Conservation (phyloP, 2,797 vertebrate genomes). For the Sebastes iracundus region DNA sequence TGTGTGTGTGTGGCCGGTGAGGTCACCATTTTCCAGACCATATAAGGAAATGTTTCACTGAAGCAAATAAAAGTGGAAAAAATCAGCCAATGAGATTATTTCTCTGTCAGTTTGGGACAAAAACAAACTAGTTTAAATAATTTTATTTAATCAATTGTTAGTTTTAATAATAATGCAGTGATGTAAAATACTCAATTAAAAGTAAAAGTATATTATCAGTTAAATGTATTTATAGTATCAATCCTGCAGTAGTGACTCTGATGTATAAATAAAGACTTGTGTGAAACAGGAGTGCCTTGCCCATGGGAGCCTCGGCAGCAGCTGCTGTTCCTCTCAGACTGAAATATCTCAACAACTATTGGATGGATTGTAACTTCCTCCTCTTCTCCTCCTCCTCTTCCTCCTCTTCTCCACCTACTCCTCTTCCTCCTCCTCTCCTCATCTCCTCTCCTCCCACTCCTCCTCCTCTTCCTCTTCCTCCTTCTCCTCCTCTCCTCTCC, state of each 20-base stretch:
- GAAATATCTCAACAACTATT: neutral
- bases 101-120: neutral
- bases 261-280: slow-evolving; percentile 23
- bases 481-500: no score
- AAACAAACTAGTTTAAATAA: neutral
- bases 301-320: slow-evolving; percentile 2
- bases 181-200: neutral
- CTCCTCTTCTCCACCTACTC: neutral
- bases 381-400: neutral
- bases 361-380: neutral
- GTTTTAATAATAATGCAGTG: neutral
- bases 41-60: slow-evolving; percentile 21
- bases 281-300: slow-evolving; percentile 14
- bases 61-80: neutral
- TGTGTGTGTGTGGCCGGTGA: neutral
- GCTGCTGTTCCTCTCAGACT: neutral
- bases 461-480: no score
- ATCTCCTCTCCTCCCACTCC: no score
- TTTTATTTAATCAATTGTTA: neutral
- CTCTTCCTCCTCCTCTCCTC: no score
- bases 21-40: slow-evolving; percentile 20
- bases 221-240: neutral
- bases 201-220: neutral
- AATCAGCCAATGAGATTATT: neutral
- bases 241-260: neutral